Percentiles rank a stretch among this genome's conserved stretches.
Conservation (phyloP, 1,140 invertebrate species). For the Metaphire vulgaris region DNA sequence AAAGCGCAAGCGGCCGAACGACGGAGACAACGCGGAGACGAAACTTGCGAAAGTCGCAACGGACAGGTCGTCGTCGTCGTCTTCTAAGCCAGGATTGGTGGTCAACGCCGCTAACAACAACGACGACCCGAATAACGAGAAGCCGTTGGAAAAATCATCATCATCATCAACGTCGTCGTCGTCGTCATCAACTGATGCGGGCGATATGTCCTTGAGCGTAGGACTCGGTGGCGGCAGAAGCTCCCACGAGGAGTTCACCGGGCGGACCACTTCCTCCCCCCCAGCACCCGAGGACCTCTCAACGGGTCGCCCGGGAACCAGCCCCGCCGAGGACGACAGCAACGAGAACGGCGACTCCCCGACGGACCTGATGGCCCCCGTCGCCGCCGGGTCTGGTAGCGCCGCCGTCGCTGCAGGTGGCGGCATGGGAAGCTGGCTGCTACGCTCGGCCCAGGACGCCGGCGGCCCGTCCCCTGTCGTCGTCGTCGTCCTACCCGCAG, state of each 20-base stretch:
- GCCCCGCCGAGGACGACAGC: neutral
- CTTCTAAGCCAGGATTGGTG: neutral
- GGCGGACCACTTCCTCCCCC: neutral
- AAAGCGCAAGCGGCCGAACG: constrained; percentile 36
- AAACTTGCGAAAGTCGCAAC: neutral
- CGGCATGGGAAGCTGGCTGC: neutral
- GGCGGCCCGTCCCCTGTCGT: too few species aligned
- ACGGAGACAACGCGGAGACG: neutral
- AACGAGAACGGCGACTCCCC: too few species aligned
- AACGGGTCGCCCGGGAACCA: neutral
- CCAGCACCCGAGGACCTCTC: neutral
- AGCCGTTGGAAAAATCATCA: neutral
- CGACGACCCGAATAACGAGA: constrained; percentile 2
- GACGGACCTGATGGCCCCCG: too few species aligned
- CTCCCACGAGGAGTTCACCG: neutral
- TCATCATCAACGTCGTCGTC: constrained; percentile 7
- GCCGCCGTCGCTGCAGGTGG: neutral
- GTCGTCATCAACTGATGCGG: neutral
- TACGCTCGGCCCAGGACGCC: neutral
- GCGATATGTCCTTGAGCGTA: neutral
- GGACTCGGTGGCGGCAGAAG: neutral
- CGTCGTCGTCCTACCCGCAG: neutral
- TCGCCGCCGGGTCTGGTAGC: too few species aligned
- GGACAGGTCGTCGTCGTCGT: neutral
- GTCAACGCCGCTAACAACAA: neutral